Evolutionary conservation across 2,113 vertebrate species (phyloP).

Genomic region (Crotalus tigris): DNA sequence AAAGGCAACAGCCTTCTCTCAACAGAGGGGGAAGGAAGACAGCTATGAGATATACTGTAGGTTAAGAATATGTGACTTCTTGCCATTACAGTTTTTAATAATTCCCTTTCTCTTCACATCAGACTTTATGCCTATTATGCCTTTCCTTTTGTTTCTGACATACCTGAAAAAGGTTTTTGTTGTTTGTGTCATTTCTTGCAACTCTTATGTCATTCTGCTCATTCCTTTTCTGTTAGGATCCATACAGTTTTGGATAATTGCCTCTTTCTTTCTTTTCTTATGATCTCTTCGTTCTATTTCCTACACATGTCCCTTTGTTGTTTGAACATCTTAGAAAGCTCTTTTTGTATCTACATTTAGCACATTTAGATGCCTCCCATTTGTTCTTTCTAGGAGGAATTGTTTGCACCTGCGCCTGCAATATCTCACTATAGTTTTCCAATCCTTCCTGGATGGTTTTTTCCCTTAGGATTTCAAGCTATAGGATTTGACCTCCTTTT

Average conservation of each 20-base stretch:
- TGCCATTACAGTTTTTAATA: too few relatives aligned
- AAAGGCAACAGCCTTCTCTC: too few relatives aligned
- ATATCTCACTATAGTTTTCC: not conserved
- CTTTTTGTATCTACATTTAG: not conserved
- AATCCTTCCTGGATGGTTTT: not conserved
- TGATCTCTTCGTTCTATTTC: not conserved
- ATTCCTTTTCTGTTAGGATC: not conserved
- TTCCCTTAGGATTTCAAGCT: not conserved
- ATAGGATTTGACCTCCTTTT: not conserved
- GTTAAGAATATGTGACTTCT: too few relatives aligned
- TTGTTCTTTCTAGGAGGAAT: not conserved
- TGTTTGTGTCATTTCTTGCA: not conserved
- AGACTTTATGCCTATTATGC: too few relatives aligned
- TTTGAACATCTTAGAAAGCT: not conserved
- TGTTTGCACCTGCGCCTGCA: not conserved
- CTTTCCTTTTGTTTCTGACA: not conserved
- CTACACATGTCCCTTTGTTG: not conserved
- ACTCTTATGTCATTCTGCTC: not conserved
- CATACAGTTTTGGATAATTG: not conserved
- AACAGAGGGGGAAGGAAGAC: too few relatives aligned
- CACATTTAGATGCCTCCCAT: not conserved
- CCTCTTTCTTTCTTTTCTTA: not conserved
- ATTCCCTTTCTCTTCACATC: too few relatives aligned
- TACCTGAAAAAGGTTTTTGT: not conserved
- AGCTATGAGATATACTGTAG: too few relatives aligned